Percentiles rank a stretch among this genome's conserved stretches.
phyloP scores from a whole-genome alignment of 2,113 vertebrate genomes.

The Pterophyllum scalare region DNA sequence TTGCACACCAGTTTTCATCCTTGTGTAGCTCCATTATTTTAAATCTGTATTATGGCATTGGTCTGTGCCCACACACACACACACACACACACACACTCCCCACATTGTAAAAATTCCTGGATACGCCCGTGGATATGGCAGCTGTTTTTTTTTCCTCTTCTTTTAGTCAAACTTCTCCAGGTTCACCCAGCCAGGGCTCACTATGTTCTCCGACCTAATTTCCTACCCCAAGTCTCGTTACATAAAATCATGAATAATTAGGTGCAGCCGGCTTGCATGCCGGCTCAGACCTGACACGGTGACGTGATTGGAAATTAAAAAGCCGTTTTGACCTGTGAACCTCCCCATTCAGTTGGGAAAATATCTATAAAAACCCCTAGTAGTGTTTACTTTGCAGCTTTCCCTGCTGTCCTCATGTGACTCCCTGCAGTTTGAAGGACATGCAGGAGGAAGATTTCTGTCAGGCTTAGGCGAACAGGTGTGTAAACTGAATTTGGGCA shows the following conservation, averaged over 20 bases:
- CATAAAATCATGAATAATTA: constrained; percentile 60
- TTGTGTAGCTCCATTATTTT: background rate
- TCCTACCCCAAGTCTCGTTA: constrained; percentile 45
- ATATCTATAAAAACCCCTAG: background rate
- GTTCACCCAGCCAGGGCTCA: constrained; percentile 7
- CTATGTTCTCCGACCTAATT: constrained; percentile 45
- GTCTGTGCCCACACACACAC: background rate
- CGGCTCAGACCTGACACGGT: background rate
- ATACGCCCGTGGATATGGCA: background rate
- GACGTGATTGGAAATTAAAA: background rate
- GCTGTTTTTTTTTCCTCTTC: background rate
- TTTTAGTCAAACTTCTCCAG: constrained; percentile 24
- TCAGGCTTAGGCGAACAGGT: constrained; percentile 49
- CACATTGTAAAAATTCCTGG: background rate
- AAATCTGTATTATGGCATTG: background rate
- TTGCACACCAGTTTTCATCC: background rate
- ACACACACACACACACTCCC: no score
- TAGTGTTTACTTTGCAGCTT: background rate
- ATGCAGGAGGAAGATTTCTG: constrained; percentile 36
- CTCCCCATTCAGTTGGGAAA: background rate
- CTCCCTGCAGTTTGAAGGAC: constrained; percentile 23
- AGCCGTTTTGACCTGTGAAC: constrained; percentile 7
- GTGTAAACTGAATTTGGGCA: constrained; percentile 58
- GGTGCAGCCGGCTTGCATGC: background rate
- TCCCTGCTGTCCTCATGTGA: background rate